Evolutionary conservation across 2,113 vertebrate species (phyloP).

Genomic region (Pseudorasbora parva): DNA sequence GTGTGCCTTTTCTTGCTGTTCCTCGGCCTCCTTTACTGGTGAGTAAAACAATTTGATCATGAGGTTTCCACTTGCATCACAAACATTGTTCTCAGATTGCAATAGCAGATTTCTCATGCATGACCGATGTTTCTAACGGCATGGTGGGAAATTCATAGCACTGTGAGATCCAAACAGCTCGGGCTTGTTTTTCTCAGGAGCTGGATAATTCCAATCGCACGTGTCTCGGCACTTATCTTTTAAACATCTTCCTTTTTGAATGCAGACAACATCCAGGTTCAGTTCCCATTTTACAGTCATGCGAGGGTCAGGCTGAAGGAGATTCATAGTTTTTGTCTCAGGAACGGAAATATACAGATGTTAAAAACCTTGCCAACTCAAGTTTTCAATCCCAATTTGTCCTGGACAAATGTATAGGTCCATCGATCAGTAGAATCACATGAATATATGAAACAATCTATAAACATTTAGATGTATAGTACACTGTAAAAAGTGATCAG

Average conservation of each 20-base stretch:
- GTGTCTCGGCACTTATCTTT: constrained; percentile 15
- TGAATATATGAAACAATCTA: background rate
- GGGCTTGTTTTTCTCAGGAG: constrained; percentile 22
- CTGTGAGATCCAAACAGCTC: background rate
- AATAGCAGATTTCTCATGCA: background rate
- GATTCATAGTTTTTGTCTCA: background rate
- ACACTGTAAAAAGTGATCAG: no score
- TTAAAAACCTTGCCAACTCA: background rate
- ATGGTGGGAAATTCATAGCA: background rate
- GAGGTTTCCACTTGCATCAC: constrained; percentile 4
- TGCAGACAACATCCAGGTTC: constrained; percentile 18
- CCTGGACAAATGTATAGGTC: no score
- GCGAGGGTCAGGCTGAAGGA: background rate
- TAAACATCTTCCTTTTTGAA: background rate
- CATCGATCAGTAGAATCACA: background rate
- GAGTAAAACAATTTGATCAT: constrained; percentile 63
- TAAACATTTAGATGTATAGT: background rate
- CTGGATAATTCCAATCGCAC: constrained; percentile 15
- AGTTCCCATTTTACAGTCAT: background rate
- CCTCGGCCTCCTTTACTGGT: constrained; percentile 85
- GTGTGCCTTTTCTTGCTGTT: constrained; percentile 74
- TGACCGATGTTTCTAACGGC: background rate
- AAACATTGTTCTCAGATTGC: constrained; percentile 15
- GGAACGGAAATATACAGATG: background rate
- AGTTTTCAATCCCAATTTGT: no score